phyloP scores from a whole-genome alignment of 2,113 vertebrate species.

The Neodontobutis hainanensis region DNA sequence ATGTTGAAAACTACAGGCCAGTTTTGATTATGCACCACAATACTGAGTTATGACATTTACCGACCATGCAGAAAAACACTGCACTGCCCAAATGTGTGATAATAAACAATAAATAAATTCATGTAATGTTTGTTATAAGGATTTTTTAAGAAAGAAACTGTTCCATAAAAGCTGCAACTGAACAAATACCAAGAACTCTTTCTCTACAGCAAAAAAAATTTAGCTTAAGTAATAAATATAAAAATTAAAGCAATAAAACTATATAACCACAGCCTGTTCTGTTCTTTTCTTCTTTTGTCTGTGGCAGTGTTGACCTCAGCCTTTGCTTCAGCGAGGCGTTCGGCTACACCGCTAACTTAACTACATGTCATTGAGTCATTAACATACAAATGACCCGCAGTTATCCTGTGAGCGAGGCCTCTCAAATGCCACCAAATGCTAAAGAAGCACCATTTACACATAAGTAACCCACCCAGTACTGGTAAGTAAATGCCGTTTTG shows the following conservation, averaged over 20 bases:
- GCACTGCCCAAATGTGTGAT: background rate
- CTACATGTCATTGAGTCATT: constrained; percentile 76
- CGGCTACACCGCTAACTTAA: constrained; percentile 68
- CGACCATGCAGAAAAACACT: background rate
- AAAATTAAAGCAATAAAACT: too few relatives aligned
- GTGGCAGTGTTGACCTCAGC: constrained; percentile 1
- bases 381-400: constrained; percentile 81
- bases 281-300: constrained; percentile 29
- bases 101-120: background rate
- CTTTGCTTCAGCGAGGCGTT: constrained; percentile 37
- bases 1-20: background rate
- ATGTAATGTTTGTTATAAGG: too few relatives aligned
- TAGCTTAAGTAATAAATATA: too few relatives aligned
- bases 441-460: constrained; percentile 76
- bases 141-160: too few relatives aligned
- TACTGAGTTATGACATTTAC: background rate
- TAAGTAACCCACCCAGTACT: constrained; percentile 69
- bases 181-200: too few relatives aligned
- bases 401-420: constrained; percentile 70
- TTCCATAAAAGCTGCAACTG: too few relatives aligned
- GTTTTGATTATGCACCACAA: background rate
- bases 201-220: too few relatives aligned
- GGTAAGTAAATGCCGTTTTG: constrained; percentile 69
- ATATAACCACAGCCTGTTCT: background rate
- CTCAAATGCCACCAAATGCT: constrained; percentile 82